Evolutionary conservation across 2,797 vertebrate species (phyloP), one percentile per base, ranked within the genome.

Genomic region (Rhynchonycteris naso): DNA sequence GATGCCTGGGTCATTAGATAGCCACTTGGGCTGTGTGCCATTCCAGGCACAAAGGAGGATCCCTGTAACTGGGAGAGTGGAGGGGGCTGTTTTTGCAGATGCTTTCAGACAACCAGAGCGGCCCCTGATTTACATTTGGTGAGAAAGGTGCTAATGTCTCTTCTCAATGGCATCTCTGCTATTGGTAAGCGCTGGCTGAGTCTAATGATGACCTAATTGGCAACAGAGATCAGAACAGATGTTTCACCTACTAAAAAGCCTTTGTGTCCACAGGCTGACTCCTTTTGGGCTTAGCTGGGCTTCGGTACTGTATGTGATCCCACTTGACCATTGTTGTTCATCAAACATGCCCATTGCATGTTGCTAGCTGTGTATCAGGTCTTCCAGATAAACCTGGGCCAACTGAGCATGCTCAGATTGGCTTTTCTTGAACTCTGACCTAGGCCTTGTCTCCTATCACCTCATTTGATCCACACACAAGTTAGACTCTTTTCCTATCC

Each of bases 231-330:
- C 0, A 26, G 71, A 95, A 85, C 66, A 95, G 86, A 96, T 65
- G 66, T 94, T 61, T 93, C 87, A 95, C 80, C 52, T 93, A 91
- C 95, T 95, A 84, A 97, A 93, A 94, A 92, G 88, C 43, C 75
- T 88, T 79, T 80, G 80, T 96, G 75, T 61, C 72, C 66, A 71
- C 0, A 21, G 86, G 50, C 75, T 89, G 79, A 84, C 86, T 59
- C 66, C 22, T 80, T 33, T 16, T 1, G 50, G 71, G 43, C 71
- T 91, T 91, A 61, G 68, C 58, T 66, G 76, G 61, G 74, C 63
- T 71, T 83, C 33, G 5, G 47, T 61, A 66, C 69, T 75, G 19
- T 47, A 79, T 9, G 9, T 65, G 68, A 95, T 61, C 33, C 43
- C 80, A 43, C 52, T 58, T 68, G 74, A 80, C 24, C 30, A 63